Base-by-base conservation (phyloP, 2,113 vertebrate species). In the Protobothrops mucrosquamatus region DNA sequence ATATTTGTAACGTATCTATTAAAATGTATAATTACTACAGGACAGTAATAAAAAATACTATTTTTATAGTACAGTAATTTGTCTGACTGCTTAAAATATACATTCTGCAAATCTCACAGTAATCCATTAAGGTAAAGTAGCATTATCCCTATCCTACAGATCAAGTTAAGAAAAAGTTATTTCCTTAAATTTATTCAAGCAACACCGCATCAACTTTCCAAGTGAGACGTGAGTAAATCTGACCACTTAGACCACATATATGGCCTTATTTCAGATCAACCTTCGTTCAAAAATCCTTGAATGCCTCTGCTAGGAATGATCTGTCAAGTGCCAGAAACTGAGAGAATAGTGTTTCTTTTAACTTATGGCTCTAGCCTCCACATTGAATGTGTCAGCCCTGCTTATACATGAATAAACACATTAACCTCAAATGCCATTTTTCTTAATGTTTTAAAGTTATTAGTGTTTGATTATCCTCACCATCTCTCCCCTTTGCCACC, bases 101-200 rank as follows among this genome's bases (percentile, higher is more conserved):
- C 3, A 4, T 29, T 51, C 85, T 23, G 43, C 7, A 87, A 87
- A 39, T 26, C 10, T 61, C 46, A 91, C 52, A 92, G 22, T 6
- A 92, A 61, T 22, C 54, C 6, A 87, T 10, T 6, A 57, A 85
- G 39, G 26, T 52, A 34, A n/a, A n/a, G 29, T 24, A 39, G 24
- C n/a, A 29, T 64, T 69, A 88, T 22, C 29, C 6, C 46, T 23
- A 57, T 46, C 20, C 23, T 39, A 87, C 12, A 64, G 46, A 64
- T 51, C 6, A 61, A 22, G 46, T 51, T 29, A 26, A 55, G 14
- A 43, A 9, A 69, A 29, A 74, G 7, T 39, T 23, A 43, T 56
- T 92, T 51, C 18, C 56, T 52, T 51, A 92, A 69, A 23, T 39
- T 12, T 22, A 56, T 48, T 14, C 3, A 39, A 9, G 0, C 0